Evolutionary conservation across 1,140 invertebrate species (phyloP).

Genomic region (Nomia melanderi): DNA sequence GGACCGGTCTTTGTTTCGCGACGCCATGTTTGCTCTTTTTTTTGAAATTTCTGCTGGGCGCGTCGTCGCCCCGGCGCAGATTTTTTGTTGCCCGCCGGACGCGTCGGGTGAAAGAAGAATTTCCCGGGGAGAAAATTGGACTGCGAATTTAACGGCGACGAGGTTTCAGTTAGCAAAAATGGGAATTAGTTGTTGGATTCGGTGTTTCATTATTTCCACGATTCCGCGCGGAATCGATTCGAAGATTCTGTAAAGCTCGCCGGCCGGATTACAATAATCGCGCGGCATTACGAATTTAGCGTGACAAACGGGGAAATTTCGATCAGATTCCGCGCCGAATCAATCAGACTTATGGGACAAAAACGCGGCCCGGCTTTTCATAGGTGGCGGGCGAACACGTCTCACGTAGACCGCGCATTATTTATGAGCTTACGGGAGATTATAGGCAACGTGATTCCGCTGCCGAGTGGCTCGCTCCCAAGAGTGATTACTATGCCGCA

Average conservation of each 20-base stretch:
- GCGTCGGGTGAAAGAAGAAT: neutral
- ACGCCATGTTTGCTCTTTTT: neutral
- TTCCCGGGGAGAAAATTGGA: too few species aligned
- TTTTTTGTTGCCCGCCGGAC: neutral
- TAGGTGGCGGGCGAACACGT: slow-evolving; percentile 31
- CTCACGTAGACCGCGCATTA: slow-evolving; percentile 69
- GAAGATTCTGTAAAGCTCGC: too few species aligned
- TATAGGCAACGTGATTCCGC: slow-evolving; percentile 71
- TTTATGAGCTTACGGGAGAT: slow-evolving; percentile 77
- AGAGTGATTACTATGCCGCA: slow-evolving; percentile 52
- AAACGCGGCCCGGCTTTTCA: slow-evolving; percentile 50
- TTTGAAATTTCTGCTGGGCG: neutral
- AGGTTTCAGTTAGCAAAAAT: too few species aligned
- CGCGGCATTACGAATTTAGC: too few species aligned
- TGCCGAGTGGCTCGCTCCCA: slow-evolving; percentile 59
- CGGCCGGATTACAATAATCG: too few species aligned
- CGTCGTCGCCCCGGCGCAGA: neutral
- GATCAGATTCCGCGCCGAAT: neutral
- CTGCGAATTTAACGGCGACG: too few species aligned
- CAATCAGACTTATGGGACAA: slow-evolving; percentile 10
- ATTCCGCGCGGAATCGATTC: too few species aligned
- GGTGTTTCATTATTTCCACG: too few species aligned
- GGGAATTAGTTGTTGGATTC: too few species aligned
- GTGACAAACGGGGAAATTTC: too few species aligned
- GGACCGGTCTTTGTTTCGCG: neutral